Conservation (phyloP, 2,888 invertebrate genomes). For the Tipula vernalis region DNA sequence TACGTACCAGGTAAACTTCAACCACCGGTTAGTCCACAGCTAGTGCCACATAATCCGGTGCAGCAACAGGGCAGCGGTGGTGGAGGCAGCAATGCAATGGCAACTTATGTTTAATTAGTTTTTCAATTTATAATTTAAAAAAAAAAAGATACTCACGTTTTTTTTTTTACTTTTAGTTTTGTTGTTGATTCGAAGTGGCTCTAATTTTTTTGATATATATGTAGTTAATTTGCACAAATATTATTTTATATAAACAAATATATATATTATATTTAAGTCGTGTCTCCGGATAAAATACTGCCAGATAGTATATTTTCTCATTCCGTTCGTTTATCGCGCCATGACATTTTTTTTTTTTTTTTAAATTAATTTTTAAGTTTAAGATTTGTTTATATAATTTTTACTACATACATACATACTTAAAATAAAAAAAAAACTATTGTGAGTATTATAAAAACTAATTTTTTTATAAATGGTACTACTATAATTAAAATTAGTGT, state of each 20-base stretch:
- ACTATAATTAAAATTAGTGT: background rate
- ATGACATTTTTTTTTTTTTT: background rate
- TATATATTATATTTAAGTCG: background rate
- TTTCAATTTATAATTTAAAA: background rate
- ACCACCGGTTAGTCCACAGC: slow-evolving; percentile 41
- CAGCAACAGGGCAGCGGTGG: slow-evolving; percentile 34
- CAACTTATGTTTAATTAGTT: slow-evolving; percentile 47
- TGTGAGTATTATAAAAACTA: background rate
- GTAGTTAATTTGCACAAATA: background rate
- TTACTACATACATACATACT: background rate
- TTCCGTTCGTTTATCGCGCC: background rate
- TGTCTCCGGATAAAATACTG: background rate
- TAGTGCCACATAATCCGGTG: slow-evolving; percentile 28
- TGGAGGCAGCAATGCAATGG: slow-evolving; percentile 36
- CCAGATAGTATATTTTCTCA: background rate
- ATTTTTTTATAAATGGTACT: background rate
- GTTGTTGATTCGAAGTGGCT: background rate
- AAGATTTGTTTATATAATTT: background rate
- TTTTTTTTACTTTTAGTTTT: background rate
- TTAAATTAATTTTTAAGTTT: background rate
- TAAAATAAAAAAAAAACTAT: background rate
- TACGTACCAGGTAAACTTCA: slow-evolving; percentile 76
- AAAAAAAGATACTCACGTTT: background rate
- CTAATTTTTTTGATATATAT: background rate
- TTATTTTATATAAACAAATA: background rate